Percentiles rank a stretch among this genome's conserved stretches.
These are phyloP conservation scores for Pipistrellus kuhlii DNA, from an alignment of 2,797 vertebrate species.

Conservation along the genomic window DNA sequence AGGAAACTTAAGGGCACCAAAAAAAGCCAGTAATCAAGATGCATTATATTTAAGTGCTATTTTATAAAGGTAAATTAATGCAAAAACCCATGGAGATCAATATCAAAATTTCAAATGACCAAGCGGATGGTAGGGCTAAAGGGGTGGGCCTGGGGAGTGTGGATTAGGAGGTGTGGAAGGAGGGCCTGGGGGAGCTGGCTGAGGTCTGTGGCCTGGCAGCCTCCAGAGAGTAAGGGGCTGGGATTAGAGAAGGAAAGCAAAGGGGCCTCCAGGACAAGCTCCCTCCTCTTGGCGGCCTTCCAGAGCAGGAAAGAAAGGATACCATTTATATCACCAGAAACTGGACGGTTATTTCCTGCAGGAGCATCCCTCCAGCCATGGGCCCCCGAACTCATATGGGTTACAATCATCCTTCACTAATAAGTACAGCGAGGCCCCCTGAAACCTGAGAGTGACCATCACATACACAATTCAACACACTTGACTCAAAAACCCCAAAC, in stretches of 20 bases:
- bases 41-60: too few species aligned
- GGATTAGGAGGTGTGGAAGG: accelerated
- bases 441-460: not conserved
- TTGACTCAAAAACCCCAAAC: conserved; percentile 16
- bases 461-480: not conserved
- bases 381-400: accelerated
- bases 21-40: too few species aligned
- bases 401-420: not conserved
- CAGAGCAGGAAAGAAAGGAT: not conserved
- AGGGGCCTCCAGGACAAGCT: not conserved
- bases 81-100: too few species aligned
- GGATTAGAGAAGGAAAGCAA: not conserved
- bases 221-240: not conserved
- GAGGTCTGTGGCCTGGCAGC: accelerated
- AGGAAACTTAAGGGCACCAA: too few species aligned
- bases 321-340: not conserved
- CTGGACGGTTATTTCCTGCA: not conserved
- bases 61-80: too few species aligned
- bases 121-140: accelerated
- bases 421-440: not conserved
- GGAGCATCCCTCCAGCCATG: not conserved
- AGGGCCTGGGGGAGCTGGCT: accelerated
- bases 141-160: accelerated
- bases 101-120: too few species aligned
- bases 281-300: not conserved